These are phyloP conservation scores for Blastomussa wellsi DNA, from an alignment of 92 coral and sea anemone species.

Conservation along the genomic window DNA sequence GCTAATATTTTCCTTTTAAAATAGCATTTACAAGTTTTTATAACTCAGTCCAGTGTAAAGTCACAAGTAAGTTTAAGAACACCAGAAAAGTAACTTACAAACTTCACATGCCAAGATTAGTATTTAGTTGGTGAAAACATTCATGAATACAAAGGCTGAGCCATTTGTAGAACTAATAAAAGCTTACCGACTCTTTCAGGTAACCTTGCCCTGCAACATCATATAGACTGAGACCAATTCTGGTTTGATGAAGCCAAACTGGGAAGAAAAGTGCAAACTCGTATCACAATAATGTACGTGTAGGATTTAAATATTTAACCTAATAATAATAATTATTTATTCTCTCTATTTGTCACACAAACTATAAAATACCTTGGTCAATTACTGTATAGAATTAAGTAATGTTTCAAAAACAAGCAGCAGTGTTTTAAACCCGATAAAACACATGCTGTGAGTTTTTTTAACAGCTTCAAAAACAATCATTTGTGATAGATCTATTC, in stretches of 20 bases:
- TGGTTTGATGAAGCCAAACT: constrained; percentile 99
- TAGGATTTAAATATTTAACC: not conserved
- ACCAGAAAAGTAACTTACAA: not conserved
- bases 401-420: too few species aligned
- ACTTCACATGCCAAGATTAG: not conserved
- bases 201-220: constrained; percentile 99
- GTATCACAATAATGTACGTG: not conserved
- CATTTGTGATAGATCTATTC: too few species aligned
- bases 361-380: not conserved
- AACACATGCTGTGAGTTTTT: too few species aligned
- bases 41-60: too few species aligned
- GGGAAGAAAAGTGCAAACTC: constrained; percentile 18
- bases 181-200: constrained; percentile 93
- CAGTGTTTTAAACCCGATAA: too few species aligned
- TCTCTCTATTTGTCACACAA: not conserved
- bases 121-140: not conserved
- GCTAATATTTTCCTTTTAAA: too few species aligned
- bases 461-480: too few species aligned
- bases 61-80: too few species aligned
- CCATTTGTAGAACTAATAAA: not conserved
- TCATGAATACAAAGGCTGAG: too few species aligned
- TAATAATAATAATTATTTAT: too few species aligned
- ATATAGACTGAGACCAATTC: constrained; percentile 95
- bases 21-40: too few species aligned
- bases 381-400: too few species aligned